A percentile compares a stretch with the other conserved stretches of the same genome.
Evolutionary conservation across 2,888 invertebrate genomes (phyloP).

Genomic region (Mechanitis messenoides): DNA sequence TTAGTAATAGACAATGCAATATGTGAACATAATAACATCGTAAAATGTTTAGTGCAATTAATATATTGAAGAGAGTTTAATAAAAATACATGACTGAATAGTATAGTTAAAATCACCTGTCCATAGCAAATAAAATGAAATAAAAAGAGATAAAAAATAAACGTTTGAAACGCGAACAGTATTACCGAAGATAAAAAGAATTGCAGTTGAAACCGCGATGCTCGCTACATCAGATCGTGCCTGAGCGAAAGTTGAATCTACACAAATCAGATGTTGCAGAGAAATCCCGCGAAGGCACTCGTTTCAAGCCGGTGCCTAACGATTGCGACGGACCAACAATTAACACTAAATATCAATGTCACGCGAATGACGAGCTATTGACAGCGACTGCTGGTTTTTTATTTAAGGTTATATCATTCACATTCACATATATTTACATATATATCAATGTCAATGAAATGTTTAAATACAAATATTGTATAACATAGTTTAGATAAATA

Average conservation of each 20-base stretch:
- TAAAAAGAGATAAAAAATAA: constrained; percentile 31
- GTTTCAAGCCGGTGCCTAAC: constrained; percentile 51
- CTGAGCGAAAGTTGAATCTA: constrained; percentile 61
- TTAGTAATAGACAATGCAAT: too few relatives aligned
- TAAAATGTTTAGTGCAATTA: too few relatives aligned
- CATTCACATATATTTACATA: too few relatives aligned
- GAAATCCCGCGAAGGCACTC: constrained; percentile 40
- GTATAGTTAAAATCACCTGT: constrained; percentile 20
- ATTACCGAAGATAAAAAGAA: constrained; percentile 40
- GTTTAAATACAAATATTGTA: too few relatives aligned
- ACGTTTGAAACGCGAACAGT: constrained; percentile 37
- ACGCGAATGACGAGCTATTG: constrained; percentile 46
- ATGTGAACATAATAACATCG: too few relatives aligned
- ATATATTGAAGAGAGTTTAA: too few relatives aligned
- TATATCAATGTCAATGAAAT: too few relatives aligned
- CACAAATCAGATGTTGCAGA: constrained; percentile 57
- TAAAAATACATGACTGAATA: constrained; percentile 19
- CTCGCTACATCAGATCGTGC: constrained; percentile 58
- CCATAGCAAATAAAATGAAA: constrained; percentile 20
- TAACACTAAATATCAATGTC: constrained; percentile 64
- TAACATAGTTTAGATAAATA: background rate
- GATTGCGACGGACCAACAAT: constrained; percentile 53
- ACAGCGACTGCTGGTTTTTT: background rate
- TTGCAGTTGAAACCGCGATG: constrained; percentile 30
- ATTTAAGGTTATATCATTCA: too few relatives aligned